Evolutionary conservation across 2,113 vertebrate genomes (phyloP), one percentile per base, ranked within the genome.

Genomic region (Atherinomorus stipes): DNA sequence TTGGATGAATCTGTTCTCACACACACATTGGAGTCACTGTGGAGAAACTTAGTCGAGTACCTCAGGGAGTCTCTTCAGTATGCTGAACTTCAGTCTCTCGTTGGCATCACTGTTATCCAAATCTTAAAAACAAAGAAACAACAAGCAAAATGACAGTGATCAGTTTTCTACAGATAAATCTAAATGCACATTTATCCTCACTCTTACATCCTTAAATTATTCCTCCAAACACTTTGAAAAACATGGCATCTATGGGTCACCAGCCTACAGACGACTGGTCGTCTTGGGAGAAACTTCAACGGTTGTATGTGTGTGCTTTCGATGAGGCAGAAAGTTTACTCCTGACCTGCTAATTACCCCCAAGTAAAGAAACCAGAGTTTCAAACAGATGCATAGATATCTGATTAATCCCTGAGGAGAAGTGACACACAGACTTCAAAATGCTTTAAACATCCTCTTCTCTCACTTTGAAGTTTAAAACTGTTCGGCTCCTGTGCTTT

Each of bases 1-100:
- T 44, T 44, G 34, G 4, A 4, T 37, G 9, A 9, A 37, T 37
- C 38, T 15, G 2, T 42, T 42, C 11, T 13, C 38, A 3, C 13
- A 42, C 34, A 13, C 38, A 42, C 44, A 16, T 1, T 34, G 31
- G 44, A 19, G 13, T 19, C 7, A n/a, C 4, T n/a, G 18, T 47
- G 18, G 7, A n/a, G 18, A 2, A 18, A 47, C 18, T 8, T 47
- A 57, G 15, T 44, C 26, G n/a, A 5, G 34, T 88, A 98, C 98
- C 96, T 96, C 92, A 1, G 97, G 96, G 78, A 98, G 95, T 74
- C 97, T 95, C 61, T 92, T 93, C 8, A 98, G 85, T 71, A 99
- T 93, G 86, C 97, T 94, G 85, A 97, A 95, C 88, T 97, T 98
- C 23, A 98, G 92, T 74, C 94, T 94, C 88, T 96, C 95, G 1